Percentiles rank a stretch among this genome's conserved stretches.
phyloP scores from a whole-genome alignment of 2,113 vertebrate species.

The Pelodiscus sinensis region DNA sequence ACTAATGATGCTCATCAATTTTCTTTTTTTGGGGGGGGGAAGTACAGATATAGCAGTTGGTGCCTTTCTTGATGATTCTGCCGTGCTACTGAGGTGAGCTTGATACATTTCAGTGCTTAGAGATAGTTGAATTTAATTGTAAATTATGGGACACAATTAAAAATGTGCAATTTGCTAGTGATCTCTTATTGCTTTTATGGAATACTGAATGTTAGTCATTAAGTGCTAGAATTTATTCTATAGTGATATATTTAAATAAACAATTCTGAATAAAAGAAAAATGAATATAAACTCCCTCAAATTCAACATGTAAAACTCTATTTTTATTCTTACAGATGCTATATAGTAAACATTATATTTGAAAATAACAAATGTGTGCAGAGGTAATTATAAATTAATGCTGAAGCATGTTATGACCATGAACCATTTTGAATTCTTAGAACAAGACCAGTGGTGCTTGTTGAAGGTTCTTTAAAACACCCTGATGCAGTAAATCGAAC shows the following conservation, averaged over 20 bases:
- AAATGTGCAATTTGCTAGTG: conserved; percentile 17
- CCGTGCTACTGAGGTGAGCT: conserved; percentile 90
- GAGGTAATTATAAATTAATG: not conserved
- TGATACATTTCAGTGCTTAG: conserved; percentile 22
- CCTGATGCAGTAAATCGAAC: conserved; percentile 85
- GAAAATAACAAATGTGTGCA: not conserved
- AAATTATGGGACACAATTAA: conserved; percentile 27
- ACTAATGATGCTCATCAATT: conserved; percentile 55
- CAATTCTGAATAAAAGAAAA: not conserved
- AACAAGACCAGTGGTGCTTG: conserved; percentile 90
- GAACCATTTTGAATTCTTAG: conserved; percentile 73
- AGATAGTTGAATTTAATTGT: conserved; percentile 22
- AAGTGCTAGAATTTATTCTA: not conserved
- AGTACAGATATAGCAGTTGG: conserved; percentile 92
- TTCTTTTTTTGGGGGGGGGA: not conserved
- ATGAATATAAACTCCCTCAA: not conserved
- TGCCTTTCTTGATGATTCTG: conserved; percentile 91
- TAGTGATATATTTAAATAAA: conserved; percentile 28
- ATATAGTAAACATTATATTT: not conserved
- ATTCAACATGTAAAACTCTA: not conserved
- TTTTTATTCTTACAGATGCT: not conserved
- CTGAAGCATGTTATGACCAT: conserved; percentile 22
- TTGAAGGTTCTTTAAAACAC: conserved; percentile 85
- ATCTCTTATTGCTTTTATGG: conserved; percentile 14
- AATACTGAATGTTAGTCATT: conserved; percentile 27